phyloP scores from a whole-genome alignment of 64 coral and sea anemone species.

The Pocillopora damicornis region DNA sequence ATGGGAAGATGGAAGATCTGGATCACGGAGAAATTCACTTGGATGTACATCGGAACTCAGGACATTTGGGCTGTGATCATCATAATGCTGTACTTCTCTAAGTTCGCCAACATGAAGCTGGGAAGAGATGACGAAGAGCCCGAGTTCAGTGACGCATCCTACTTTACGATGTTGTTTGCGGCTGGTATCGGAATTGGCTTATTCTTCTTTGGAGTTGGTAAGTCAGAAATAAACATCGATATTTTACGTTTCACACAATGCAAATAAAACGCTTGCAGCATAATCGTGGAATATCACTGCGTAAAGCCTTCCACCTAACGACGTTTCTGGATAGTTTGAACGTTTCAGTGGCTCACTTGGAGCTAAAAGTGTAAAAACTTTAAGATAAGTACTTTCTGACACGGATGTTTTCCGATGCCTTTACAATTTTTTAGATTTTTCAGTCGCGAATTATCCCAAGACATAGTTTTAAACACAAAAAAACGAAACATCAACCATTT shows the following conservation, averaged over 20 bases:
- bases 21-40: constrained; percentile 38
- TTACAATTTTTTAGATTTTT: too few species aligned
- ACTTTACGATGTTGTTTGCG: constrained; percentile 46
- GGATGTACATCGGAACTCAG: constrained; percentile 56
- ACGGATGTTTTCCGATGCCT: too few species aligned
- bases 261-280: not conserved
- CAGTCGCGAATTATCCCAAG: too few species aligned
- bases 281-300: not conserved
- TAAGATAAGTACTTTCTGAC: too few species aligned
- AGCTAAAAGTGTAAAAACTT: too few species aligned
- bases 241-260: not conserved
- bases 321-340: too few species aligned
- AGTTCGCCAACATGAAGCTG: constrained; percentile 42
- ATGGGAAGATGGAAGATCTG: constrained; percentile 30
- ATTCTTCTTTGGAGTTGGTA: constrained; percentile 43
- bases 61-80: constrained; percentile 48
- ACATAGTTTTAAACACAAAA: too few species aligned
- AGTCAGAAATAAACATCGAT: not conserved
- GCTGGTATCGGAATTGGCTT: constrained; percentile 44
- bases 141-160: constrained; percentile 27
- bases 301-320: not conserved
- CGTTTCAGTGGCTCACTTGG: too few species aligned
- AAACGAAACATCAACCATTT: too few species aligned
- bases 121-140: constrained; percentile 31
- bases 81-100: constrained; percentile 32